Evolutionary conservation across 2,797 vertebrate species (phyloP), one percentile per base, ranked within the genome.

Genomic region (Hippoglossus hippoglossus): DNA sequence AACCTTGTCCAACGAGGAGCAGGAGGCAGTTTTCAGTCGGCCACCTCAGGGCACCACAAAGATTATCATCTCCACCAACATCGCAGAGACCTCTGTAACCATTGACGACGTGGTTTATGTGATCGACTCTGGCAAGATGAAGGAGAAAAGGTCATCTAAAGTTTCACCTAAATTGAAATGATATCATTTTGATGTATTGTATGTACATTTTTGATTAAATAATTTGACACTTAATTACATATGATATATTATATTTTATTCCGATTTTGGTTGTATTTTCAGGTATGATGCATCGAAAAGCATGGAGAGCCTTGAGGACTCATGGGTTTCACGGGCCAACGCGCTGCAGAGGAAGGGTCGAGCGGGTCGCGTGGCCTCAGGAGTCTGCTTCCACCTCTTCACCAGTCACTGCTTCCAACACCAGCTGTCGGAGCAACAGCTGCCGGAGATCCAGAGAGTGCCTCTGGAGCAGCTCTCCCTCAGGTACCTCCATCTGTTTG

Each of bases 11-110:
- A 99, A 96, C 75, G 98, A 98, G 80, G 98, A 99, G 46, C 98
- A 99, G 86, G 97, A 99, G 87, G 95, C 94, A 0, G 98, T 99
- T 68, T 99, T 99, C 89, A 91, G 92, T 59, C 95, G 94, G 3
- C 97, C 97, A 19, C 95, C 96, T 0, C 71, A 89, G 0, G 98
- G 97, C 11, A 93, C 97, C 71, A 98, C 90, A 39, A 99, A 99
- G 91, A 98, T 99, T 79, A 98, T 99, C 82, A 97, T 99, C 89
- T 98, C 98, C 82, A 99, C 98, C 78, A 99, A 99, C 91, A 99
- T 99, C 36, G 98, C 98, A 1, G 98, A 99, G 90, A 99, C 98
- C 0, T 99, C 98, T 1, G 94, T 99, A 66, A 99, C 98, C 86
- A 99, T 99, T 0, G 96, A 99, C 56, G 98, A 99, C 8, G 95